Evolutionary conservation across 2,797 vertebrate genomes (phyloP).

Genomic region (Notamacropus eugenii): DNA sequence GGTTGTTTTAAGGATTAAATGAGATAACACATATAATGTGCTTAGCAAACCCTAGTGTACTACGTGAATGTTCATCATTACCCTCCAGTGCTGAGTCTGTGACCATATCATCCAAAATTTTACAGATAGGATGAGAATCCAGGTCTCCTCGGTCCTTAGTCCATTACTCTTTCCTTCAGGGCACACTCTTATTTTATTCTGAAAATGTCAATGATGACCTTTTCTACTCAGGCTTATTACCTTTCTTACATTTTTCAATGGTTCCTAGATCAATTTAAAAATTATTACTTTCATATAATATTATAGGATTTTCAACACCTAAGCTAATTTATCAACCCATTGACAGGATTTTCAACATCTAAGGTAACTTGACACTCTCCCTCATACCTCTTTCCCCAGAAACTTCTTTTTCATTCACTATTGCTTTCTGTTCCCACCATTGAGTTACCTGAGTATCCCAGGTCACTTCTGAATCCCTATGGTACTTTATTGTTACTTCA

Average conservation of each 20-base stretch:
- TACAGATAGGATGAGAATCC: neutral
- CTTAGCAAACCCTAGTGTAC: neutral
- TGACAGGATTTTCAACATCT: neutral
- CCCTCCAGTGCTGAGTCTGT: neutral
- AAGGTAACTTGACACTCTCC: neutral
- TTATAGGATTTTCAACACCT: neutral
- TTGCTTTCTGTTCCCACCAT: neutral
- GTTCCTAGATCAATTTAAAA: neutral
- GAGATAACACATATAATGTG: neutral
- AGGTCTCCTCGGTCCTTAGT: neutral
- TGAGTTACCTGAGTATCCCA: neutral
- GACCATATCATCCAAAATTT: neutral
- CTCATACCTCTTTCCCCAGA: neutral
- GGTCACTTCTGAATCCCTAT: neutral
- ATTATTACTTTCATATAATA: neutral
- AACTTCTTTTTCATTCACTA: neutral
- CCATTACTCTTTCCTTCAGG: neutral
- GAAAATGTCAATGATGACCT: neutral
- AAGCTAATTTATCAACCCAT: neutral
- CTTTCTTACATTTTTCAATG: neutral
- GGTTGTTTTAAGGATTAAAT: neutral
- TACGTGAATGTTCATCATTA: neutral
- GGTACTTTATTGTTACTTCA: neutral
- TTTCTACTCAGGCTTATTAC: neutral
- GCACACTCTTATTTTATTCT: neutral